phyloP scores from a whole-genome alignment of 2,797 vertebrate species.

The Euphonia xanthogaster region DNA sequence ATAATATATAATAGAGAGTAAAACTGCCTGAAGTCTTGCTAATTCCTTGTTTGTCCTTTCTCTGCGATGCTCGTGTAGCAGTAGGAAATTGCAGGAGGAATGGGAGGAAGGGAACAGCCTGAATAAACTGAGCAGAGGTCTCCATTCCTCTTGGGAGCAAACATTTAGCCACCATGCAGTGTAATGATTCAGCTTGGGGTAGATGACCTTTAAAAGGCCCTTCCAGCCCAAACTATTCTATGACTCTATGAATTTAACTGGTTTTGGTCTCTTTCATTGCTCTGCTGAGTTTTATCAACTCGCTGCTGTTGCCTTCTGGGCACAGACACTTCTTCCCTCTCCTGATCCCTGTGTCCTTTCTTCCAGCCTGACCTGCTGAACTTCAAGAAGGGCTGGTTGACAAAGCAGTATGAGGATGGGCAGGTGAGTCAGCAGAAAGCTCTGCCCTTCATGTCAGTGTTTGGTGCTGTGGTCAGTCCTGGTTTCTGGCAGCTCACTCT shows the following conservation, averaged over 20 bases:
- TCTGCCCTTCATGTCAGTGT: neutral
- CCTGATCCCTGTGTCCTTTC: neutral
- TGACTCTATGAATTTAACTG: neutral
- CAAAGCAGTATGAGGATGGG: slow-evolving; percentile 94
- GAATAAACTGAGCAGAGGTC: neutral
- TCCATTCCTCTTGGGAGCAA: neutral
- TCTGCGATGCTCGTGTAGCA: neutral
- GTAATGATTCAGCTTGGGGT: neutral
- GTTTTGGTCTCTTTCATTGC: neutral
- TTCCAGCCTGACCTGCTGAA: slow-evolving; percentile 93
- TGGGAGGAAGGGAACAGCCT: neutral
- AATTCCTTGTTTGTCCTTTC: neutral
- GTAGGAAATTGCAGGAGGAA: neutral
- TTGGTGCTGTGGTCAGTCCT: neutral
- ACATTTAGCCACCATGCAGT: neutral
- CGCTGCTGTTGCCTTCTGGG: neutral
- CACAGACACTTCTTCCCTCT: accelerated
- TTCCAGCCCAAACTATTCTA: neutral
- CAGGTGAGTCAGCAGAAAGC: slow-evolving; percentile 79
- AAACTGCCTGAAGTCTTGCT: neutral
- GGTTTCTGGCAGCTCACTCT: neutral
- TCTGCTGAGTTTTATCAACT: neutral
- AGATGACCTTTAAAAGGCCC: neutral
- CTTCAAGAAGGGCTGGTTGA: slow-evolving; percentile 99
- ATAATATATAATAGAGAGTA: neutral